Base-by-base conservation (phyloP, 1,140 invertebrate genomes). In the Neoseiulus cucumeris region DNA sequence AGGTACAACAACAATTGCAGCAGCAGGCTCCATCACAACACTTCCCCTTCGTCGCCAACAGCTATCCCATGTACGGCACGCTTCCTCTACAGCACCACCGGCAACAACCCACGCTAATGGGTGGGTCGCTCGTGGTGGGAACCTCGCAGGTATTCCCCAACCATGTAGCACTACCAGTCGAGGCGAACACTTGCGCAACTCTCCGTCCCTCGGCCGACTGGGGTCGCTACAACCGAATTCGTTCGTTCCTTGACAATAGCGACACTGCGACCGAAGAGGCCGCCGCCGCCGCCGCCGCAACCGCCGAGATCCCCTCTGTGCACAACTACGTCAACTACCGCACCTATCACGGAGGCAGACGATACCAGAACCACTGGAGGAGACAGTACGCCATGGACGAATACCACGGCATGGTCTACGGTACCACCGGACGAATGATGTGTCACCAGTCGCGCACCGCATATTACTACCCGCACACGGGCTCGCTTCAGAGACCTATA, bases 361-460 rank as follows among this genome's bases (percentile, higher is more conserved):
- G 51, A 14, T 59, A 59, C 33, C 51, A 59, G 22, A 59, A 59
- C 22, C 51, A 59, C 22, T 59, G 51, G 51, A 25, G 51, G 22
- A 17, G 51, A 33, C 51, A 59, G 51, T 59, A 59, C 51, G 51
- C 51, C 51, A 59, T 59, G 51, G 51, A 59, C 51, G 51, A 59
- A 20, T 59, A 59, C 1, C 51, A 59, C 51, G 51, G 51, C 14
- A 33, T 59, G 25, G 51, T 59, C 14, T 59, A 59, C 51, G 51
- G 51, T 20, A 59, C 51, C 25, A 59, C 51, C 14, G 51, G 51
- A 25, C 14, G 51, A 9, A 33, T 33, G 33, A 59, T 59, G 51
- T 59, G 51, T 25, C 51, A 59, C 6, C 51, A 59, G 22, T 29
- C 51, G 51, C 51, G 51, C 25, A 59, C 51, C 1, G 51, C 51